A percentile compares a stretch with the other conserved stretches of the same genome.
Evolutionary conservation across 2,888 invertebrate species (phyloP).

Genomic region (Stenodera caucasica): DNA sequence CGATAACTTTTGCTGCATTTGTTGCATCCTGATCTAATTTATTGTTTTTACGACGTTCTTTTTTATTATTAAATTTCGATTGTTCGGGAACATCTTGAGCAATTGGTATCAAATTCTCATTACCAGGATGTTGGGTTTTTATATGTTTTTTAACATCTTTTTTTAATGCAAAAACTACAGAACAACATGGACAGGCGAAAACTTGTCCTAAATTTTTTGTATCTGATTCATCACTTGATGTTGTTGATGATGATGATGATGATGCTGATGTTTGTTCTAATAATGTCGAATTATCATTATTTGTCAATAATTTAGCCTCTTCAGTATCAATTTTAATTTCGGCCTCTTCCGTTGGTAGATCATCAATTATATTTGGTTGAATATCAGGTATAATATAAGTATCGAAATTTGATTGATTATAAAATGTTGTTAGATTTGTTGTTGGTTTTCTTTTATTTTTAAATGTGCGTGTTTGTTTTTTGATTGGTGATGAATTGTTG

Average conservation of each 20-base stretch:
- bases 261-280: neutral
- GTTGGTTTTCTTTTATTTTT: slow-evolving; percentile 22
- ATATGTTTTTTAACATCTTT: slow-evolving; percentile 44
- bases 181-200: slow-evolving; percentile 45
- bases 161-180: slow-evolving; percentile 41
- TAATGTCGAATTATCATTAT: slow-evolving; percentile 11
- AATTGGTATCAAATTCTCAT: slow-evolving; percentile 9
- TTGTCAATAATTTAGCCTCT: slow-evolving; percentile 8
- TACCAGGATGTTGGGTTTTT: slow-evolving; percentile 40
- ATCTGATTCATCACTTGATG: slow-evolving; percentile 10
- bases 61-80: slow-evolving; percentile 9
- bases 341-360: slow-evolving; percentile 11
- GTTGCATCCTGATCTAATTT: slow-evolving; percentile 55
- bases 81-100: slow-evolving; percentile 4
- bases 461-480: slow-evolving; percentile 15
- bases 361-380: neutral
- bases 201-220: slow-evolving; percentile 10
- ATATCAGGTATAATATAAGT: neutral
- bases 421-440: slow-evolving; percentile 23
- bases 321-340: slow-evolving; percentile 25
- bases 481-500: slow-evolving; percentile 13
- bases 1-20: slow-evolving; percentile 51
- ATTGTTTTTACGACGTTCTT: slow-evolving; percentile 37
- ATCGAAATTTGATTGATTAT: slow-evolving; percentile 13
- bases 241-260: neutral